These are phyloP conservation scores for Himalopsyche tibetana DNA, from an alignment of 2,888 invertebrate genomes.

Conservation along the genomic window DNA sequence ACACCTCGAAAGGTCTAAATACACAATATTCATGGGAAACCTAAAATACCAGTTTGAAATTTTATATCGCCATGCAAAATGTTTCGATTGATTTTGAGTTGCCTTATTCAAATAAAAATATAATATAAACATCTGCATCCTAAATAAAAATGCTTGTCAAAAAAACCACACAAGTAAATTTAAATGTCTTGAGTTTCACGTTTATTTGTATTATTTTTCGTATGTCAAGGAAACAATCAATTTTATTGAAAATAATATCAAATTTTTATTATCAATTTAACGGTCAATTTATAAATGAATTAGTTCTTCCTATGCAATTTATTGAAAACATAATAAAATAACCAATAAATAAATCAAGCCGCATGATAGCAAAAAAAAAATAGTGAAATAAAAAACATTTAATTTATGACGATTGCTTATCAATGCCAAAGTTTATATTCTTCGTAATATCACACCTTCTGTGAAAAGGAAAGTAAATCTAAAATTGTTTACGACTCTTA, in stretches of 20 bases:
- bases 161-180: too few species aligned
- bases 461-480: slow-evolving; percentile 22
- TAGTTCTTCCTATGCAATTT: not conserved
- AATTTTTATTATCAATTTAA: not conserved
- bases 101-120: too few species aligned
- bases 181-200: not conserved
- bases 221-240: slow-evolving; percentile 10
- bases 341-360: not conserved
- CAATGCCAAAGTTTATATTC: slow-evolving; percentile 34
- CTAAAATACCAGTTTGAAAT: too few species aligned
- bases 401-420: slow-evolving; percentile 9
- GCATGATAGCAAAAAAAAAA: not conserved
- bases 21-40: too few species aligned
- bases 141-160: too few species aligned
- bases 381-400: not conserved
- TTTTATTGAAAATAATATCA: not conserved
- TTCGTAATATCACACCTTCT: slow-evolving; percentile 5
- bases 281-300: not conserved
- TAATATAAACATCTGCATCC: too few species aligned
- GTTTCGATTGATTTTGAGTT: too few species aligned
- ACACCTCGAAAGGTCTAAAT: too few species aligned
- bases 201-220: not conserved
- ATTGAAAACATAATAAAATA: not conserved
- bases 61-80: too few species aligned
- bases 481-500: not conserved